These are phyloP conservation scores for Darevskia mixta DNA, from an alignment of 2,797 vertebrate species.

Conservation along the genomic window DNA sequence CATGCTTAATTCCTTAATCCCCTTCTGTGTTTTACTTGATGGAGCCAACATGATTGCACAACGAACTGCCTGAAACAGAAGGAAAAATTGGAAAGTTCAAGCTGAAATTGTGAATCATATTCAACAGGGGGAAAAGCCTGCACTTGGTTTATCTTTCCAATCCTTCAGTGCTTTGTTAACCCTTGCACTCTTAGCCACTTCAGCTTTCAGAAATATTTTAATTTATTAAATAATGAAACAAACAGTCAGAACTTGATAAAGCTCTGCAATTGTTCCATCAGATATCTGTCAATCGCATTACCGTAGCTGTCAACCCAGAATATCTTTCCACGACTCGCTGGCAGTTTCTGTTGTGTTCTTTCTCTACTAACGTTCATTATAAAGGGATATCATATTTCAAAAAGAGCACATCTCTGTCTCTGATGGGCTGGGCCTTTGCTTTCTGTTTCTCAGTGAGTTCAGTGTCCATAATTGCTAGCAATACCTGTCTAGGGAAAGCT, in stretches of 20 bases:
- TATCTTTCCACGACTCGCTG: no score
- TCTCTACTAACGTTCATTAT: no score
- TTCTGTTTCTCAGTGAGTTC: no score
- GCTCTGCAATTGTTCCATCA: no score
- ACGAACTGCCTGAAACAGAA: background rate
- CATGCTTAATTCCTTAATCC: constrained; percentile 9
- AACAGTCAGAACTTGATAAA: background rate
- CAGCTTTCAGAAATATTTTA: background rate
- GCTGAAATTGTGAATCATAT: background rate
- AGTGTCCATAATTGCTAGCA: no score
- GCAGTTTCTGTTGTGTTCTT: no score
- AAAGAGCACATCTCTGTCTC: no score
- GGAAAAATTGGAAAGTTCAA: background rate
- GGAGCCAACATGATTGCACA: background rate
- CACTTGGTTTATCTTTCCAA: background rate
- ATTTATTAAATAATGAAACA: background rate
- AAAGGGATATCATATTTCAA: no score
- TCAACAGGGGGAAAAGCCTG: background rate
- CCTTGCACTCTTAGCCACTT: background rate
- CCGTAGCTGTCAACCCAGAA: no score
- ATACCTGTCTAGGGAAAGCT: no score
- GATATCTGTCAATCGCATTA: no score
- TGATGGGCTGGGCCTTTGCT: no score
- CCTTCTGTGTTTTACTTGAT: background rate
- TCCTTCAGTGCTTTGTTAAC: background rate